Evolutionary conservation across 2,797 vertebrate genomes (phyloP).

Genomic region (Argentina silus): DNA sequence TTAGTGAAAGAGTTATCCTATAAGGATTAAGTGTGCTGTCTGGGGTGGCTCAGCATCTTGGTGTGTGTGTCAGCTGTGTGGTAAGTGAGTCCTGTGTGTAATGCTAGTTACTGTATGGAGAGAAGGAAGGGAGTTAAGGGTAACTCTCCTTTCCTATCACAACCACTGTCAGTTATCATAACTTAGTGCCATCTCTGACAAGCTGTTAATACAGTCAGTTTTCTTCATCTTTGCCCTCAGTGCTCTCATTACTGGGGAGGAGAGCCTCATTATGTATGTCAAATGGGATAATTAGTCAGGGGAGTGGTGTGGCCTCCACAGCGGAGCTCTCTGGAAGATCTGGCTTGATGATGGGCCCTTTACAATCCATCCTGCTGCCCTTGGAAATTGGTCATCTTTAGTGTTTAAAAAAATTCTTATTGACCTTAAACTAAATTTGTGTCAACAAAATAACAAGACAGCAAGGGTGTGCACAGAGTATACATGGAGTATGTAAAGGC

Average conservation of each 20-base stretch:
- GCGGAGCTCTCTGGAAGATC: neutral
- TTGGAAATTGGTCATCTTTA: neutral
- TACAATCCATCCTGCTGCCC: neutral
- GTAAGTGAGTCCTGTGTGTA: neutral
- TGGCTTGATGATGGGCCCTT: neutral
- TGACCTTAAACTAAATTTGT: neutral
- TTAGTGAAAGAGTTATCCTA: constrained; percentile 30
- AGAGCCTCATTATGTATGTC: neutral
- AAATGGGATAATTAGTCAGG: neutral
- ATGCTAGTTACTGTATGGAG: neutral
- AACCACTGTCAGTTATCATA: neutral
- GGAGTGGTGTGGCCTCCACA: neutral
- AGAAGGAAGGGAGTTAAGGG: neutral
- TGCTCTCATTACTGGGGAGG: neutral
- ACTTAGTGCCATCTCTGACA: neutral
- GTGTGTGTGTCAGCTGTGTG: neutral
- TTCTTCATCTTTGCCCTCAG: neutral
- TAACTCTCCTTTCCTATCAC: neutral
- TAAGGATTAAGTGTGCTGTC: constrained; percentile 17
- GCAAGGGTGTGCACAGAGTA: neutral
- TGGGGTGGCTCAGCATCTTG: neutral
- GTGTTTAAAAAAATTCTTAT: neutral
- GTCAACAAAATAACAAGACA: neutral
- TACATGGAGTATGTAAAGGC: neutral
- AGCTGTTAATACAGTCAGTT: neutral